A percentile compares a stretch with the other conserved stretches of the same genome.
Conservation (phyloP, 2,888 invertebrate genomes). For the Papilio gigon region DNA sequence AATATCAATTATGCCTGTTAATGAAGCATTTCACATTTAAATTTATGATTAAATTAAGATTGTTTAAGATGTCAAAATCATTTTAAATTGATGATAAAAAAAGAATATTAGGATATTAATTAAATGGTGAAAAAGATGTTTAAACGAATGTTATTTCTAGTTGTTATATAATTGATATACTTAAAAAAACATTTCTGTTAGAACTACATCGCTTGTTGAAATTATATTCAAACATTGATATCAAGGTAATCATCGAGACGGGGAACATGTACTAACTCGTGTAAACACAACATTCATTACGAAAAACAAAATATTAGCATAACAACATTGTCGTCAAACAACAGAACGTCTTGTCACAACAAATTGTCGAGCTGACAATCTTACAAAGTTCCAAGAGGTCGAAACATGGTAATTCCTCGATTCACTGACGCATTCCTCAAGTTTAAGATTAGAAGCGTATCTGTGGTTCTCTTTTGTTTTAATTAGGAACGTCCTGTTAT, state of each 20-base stretch:
- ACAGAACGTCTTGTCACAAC: neutral
- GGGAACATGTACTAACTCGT: neutral
- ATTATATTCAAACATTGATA: neutral
- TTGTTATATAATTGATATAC: neutral
- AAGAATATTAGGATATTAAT: neutral
- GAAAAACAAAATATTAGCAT: constrained; percentile 7
- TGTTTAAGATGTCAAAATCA: neutral
- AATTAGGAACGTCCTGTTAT: neutral
- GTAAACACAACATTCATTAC: constrained; percentile 2
- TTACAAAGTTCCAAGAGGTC: neutral
- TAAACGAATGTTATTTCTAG: neutral
- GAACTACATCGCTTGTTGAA: neutral
- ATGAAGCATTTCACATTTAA: neutral
- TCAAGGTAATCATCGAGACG: neutral
- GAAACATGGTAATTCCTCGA: neutral
- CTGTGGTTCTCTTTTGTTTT: neutral
- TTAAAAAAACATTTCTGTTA: neutral
- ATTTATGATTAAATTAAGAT: neutral
- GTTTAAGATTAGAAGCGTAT: neutral
- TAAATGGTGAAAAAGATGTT: neutral
- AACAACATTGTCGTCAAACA: neutral
- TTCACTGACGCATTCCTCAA: neutral
- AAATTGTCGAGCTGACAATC: neutral
- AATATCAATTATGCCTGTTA: neutral
- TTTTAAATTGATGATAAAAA: neutral